These are phyloP conservation scores for Agraylea sexmaculata DNA, from an alignment of 1,140 invertebrate genomes.

Conservation along the genomic window DNA sequence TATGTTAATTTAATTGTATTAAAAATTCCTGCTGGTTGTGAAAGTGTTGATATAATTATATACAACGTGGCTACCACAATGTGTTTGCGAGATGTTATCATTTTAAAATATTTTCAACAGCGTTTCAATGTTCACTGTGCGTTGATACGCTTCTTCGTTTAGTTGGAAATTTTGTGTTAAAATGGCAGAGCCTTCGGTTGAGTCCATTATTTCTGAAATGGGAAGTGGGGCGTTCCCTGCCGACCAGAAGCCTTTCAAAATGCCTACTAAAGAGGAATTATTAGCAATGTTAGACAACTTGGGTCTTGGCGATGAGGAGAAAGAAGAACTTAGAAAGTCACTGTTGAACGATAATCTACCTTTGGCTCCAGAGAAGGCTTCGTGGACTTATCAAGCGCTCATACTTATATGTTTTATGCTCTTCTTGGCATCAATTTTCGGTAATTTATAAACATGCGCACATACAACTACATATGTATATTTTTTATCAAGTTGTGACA, in stretches of 20 bases:
- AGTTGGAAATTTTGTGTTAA: too few species aligned
- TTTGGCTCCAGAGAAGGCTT: background rate
- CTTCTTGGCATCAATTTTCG: slow-evolving; percentile 26
- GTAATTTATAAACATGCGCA: slow-evolving; percentile 21
- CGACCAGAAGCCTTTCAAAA: slow-evolving; percentile 26
- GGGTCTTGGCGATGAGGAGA: slow-evolving; percentile 41
- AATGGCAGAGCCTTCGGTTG: too few species aligned
- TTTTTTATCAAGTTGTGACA: slow-evolving; percentile 7
- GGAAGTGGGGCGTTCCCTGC: slow-evolving; percentile 23
- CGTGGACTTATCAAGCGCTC: slow-evolving; percentile 20
- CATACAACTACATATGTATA: slow-evolving; percentile 14
- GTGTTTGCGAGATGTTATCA: too few species aligned
- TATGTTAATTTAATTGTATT: too few species aligned
- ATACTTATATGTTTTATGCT: slow-evolving; percentile 23
- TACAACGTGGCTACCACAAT: too few species aligned
- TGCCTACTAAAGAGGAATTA: slow-evolving; percentile 41
- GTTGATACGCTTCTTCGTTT: too few species aligned
- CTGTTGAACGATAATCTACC: slow-evolving; percentile 29
- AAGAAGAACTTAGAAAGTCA: slow-evolving; percentile 36
- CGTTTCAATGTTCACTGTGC: too few species aligned
- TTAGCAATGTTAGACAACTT: slow-evolving; percentile 42
- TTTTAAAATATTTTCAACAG: too few species aligned
- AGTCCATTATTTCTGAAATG: too few species aligned
- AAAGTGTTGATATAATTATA: too few species aligned
- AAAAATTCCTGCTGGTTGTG: too few species aligned